Evolutionary conservation across 2,797 vertebrate species (phyloP), one percentile per base, ranked within the genome.

Genomic region (Simalia tracyae): DNA sequence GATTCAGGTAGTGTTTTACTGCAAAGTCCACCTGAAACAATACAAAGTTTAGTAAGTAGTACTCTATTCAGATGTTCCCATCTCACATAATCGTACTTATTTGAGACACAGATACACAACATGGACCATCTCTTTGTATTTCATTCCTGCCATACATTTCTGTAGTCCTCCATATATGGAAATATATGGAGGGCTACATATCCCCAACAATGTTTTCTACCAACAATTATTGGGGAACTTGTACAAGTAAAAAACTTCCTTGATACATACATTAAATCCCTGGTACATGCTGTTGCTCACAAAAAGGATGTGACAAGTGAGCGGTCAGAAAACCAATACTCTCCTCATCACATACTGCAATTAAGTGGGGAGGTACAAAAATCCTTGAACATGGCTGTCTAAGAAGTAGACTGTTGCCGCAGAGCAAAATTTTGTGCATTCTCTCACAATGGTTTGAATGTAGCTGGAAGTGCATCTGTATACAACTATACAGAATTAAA

Each of bases 1-100:
- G 85, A 12, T 2, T 50, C 3, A n/a, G 10, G 4, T 28, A 15
- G 56, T 68, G 59, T 89, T 94, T 92, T 88, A 91, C 2, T 94
- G 46, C 50, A 93, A 85, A 6, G 0, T 88, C 92, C 81, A 59
- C 57, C 17, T 5, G 6, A 26, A 12, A 46, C 9, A 46, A 42
- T 87, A 12, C 14, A n/a, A 17, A 50, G 24, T 28, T 85, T 56
- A 76, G 15, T 6, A 26, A 66, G 24, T 10, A 66, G n/a, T 9
- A 36, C 31, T 11, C 19, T 26, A 84, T 24, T 86, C 54, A 86
- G 84, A 28, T 57, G 28, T 60, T 87, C 31, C 57, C 9, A 19
- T 1, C 85, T 36, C n/a, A 24, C 3, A 19, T 31, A 36, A 87
- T 36, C 31, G 3, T 4, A 31, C 3, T 54, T 36, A 17, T 19